Evolutionary conservation across 2,113 vertebrate genomes (phyloP).

Genomic region (Sinocyclocheilus anophthalmus): DNA sequence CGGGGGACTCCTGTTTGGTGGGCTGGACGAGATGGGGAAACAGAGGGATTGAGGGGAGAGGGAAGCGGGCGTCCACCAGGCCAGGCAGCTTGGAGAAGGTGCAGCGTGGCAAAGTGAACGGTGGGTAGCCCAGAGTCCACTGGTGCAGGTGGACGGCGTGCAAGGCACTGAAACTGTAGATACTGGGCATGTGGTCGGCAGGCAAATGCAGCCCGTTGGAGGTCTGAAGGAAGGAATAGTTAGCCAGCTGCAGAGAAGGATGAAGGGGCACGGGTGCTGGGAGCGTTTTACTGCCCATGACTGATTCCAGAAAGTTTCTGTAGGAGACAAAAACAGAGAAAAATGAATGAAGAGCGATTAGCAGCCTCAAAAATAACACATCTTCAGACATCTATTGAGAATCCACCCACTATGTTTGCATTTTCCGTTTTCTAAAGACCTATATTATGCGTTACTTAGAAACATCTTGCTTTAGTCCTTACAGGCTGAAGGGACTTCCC

Average conservation of each 20-base stretch:
- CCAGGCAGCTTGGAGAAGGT: slow-evolving; percentile 89
- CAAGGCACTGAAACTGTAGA: slow-evolving; percentile 94
- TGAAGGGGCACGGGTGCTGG: slow-evolving; percentile 95
- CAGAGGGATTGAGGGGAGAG: slow-evolving; percentile 86
- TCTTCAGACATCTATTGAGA: neutral
- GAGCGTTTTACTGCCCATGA: slow-evolving; percentile 97
- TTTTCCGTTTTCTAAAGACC: neutral
- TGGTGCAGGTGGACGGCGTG: slow-evolving; percentile 96
- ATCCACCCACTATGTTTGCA: neutral
- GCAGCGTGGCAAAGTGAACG: slow-evolving; percentile 87
- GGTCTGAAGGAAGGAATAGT: slow-evolving; percentile 94
- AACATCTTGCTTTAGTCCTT: slow-evolving; percentile 10
- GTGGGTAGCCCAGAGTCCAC: slow-evolving; percentile 95
- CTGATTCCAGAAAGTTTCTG: slow-evolving; percentile 38
- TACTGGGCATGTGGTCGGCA: slow-evolving; percentile 88
- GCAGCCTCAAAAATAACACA: neutral
- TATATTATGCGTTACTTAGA: neutral
- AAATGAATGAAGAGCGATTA: neutral
- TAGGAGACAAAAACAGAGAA: slow-evolving; percentile 34
- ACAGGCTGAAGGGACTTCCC: slow-evolving; percentile 10
- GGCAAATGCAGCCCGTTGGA: slow-evolving; percentile 91
- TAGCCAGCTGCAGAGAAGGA: slow-evolving; percentile 92
- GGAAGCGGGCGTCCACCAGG: slow-evolving; percentile 83
- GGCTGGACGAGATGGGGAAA: slow-evolving; percentile 91
- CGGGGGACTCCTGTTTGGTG: slow-evolving; percentile 80